Percentiles rank a stretch among this genome's conserved stretches.
Conservation (phyloP, 2,888 invertebrate species). For the Serripes groenlandicus region DNA sequence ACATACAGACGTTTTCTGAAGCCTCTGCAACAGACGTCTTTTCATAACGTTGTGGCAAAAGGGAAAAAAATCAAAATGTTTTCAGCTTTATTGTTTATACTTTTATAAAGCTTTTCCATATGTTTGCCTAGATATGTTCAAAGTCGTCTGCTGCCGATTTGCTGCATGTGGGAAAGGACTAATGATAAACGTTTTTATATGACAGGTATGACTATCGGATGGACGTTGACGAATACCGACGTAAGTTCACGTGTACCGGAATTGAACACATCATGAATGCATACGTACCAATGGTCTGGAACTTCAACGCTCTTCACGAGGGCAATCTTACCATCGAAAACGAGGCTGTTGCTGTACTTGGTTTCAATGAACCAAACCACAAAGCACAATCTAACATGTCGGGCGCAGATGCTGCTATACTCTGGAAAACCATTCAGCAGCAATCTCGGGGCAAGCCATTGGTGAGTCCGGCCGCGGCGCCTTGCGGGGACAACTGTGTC, state of each 20-base stretch:
- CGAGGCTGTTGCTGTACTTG: constrained; percentile 54
- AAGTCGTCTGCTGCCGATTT: too few relatives aligned
- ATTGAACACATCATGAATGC: neutral
- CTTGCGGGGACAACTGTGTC: constrained; percentile 27
- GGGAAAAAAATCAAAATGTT: too few relatives aligned
- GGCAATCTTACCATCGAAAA: constrained; percentile 42
- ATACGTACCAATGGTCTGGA: constrained; percentile 73
- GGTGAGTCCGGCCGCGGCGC: constrained; percentile 65
- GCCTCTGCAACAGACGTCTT: too few relatives aligned
- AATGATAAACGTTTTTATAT: neutral
- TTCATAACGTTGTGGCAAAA: too few relatives aligned
- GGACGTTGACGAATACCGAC: constrained; percentile 8
- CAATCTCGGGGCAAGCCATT: constrained; percentile 48
- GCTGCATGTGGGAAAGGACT: too few relatives aligned
- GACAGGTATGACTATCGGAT: constrained; percentile 19
- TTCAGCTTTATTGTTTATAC: too few relatives aligned
- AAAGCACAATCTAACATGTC: constrained; percentile 64
- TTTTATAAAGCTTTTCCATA: too few relatives aligned
- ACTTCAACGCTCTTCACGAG: constrained; percentile 36
- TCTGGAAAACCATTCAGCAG: constrained; percentile 63
- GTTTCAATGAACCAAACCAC: constrained; percentile 72
- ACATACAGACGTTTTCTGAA: too few relatives aligned
- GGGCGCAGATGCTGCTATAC: constrained; percentile 58
- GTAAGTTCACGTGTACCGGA: neutral
- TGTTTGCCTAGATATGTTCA: too few relatives aligned